These are phyloP conservation scores for Haemorhous mexicanus DNA, from an alignment of 2,113 vertebrate species.

Conservation along the genomic window DNA sequence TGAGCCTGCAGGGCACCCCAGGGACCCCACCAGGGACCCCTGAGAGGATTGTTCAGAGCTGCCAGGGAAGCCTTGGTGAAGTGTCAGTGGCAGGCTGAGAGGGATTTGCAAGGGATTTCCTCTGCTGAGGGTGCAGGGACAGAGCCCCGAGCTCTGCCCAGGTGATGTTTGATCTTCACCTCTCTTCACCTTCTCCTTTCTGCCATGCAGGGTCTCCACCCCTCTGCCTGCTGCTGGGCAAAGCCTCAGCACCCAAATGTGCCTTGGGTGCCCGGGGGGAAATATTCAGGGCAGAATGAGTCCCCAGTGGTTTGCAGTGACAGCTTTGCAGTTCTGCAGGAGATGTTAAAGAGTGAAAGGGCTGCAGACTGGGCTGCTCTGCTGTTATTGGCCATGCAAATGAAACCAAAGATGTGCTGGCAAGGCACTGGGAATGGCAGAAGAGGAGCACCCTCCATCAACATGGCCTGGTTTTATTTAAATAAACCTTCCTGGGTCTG, in stretches of 20 bases:
- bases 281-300: neutral
- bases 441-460: neutral
- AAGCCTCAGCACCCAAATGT: neutral
- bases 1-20: neutral
- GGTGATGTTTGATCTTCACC: neutral
- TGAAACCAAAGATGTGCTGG: neutral
- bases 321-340: neutral
- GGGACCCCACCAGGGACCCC: no score
- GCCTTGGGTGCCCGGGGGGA: neutral
- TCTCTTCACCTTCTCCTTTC: neutral
- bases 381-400: neutral
- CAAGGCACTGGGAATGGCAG: neutral
- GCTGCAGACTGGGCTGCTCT: neutral
- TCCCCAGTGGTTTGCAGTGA: neutral
- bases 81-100: neutral
- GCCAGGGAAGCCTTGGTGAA: neutral
- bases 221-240: neutral
- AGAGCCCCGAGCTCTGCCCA: neutral
- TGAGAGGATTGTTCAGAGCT: rapidly evolving
- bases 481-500: neutral
- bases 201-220: neutral
- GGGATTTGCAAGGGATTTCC: neutral
- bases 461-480: neutral
- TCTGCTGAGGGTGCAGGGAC: neutral
- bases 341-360: neutral